These are phyloP conservation scores for Lampris incognitus DNA, from an alignment of 2,113 vertebrate species.

Conservation along the genomic window DNA sequence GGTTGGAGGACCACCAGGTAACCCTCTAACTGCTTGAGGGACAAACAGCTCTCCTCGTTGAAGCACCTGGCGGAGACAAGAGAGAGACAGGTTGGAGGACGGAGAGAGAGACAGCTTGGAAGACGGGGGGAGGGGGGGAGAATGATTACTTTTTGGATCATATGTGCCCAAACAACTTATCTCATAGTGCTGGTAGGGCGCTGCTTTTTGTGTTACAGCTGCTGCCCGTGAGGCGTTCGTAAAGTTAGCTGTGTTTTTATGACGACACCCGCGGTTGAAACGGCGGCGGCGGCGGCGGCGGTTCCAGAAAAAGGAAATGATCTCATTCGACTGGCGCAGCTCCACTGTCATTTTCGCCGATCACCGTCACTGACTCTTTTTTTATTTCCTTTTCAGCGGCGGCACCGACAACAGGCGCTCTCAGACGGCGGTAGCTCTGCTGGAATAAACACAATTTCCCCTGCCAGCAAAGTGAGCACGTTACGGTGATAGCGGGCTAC, in stretches of 20 bases:
- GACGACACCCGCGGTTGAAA: no score
- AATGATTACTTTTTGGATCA: neutral
- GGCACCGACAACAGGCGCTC: conserved; percentile 25
- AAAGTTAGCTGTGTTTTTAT: neutral
- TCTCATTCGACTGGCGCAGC: no score
- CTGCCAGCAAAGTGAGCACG: conserved; percentile 40
- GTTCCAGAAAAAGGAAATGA: no score
- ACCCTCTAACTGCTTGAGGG: conserved; percentile 93
- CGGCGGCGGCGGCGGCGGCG: no score
- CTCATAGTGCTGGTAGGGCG: neutral
- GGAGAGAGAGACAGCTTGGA: neutral
- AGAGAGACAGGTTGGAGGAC: neutral
- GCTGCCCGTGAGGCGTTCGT: neutral
- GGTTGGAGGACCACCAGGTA: conserved; percentile 97
- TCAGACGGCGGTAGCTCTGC: conserved; percentile 22
- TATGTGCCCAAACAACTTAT: neutral
- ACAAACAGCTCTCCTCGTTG: conserved; percentile 95
- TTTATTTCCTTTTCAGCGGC: neutral
- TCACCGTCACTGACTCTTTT: no score
- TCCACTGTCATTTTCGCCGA: no score
- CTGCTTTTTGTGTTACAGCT: neutral
- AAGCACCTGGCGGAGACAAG: conserved; percentile 86
- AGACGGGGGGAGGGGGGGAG: neutral
- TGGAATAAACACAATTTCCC: conserved; percentile 35
- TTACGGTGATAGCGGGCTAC: conserved; percentile 45